Evolutionary conservation across 2,797 vertebrate genomes (phyloP), one percentile per base, ranked within the genome.

Genomic region (Gadopsis marmoratus): DNA sequence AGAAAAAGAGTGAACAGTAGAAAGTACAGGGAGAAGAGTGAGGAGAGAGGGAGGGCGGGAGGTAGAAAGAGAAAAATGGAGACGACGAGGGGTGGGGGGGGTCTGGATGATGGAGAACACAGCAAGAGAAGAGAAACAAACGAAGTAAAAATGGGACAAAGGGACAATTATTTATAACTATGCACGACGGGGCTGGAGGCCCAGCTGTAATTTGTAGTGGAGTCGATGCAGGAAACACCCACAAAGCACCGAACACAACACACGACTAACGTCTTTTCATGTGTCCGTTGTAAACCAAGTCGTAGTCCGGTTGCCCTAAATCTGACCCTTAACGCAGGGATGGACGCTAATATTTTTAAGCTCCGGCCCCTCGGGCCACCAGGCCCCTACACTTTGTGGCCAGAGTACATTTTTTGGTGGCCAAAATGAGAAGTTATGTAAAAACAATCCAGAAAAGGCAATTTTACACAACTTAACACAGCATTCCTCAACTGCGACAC

Each of bases 151-250:
- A 89, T 89, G 88, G 91, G 88, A 84, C 87, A 93, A 87, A 93
- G 91, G 89, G 88, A 69, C 88, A 94, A 88, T 93, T 95, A 94
- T 95, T 95, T 94, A 93, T 94, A 94, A 91, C 89, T 74, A 61
- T 60, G 74, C 29, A 51, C 55, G 54, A 83, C 50, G 70, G 72
- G 69, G 68, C 79, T 82, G 78, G 63, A 9, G 59, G 80, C 83
- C 83, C 83, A 74, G 72, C 71, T 23, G 48, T 87, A 76, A 86
- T 86, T 85, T 75, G 82, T 68, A 70, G 61, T 77, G 0, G 55
- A 81, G 77, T 75, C 19, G 39, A 76, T 83, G 74, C 37, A 60
- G 77, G 76, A 78, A 74, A 83, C 72, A 55, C 75, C 55, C 60
- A 76, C 47, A 79, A 75, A 67, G 51, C 37, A 19, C 29, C 0